phyloP scores from a whole-genome alignment of 2,113 vertebrate genomes.

The Cyprinodon variegatus region DNA sequence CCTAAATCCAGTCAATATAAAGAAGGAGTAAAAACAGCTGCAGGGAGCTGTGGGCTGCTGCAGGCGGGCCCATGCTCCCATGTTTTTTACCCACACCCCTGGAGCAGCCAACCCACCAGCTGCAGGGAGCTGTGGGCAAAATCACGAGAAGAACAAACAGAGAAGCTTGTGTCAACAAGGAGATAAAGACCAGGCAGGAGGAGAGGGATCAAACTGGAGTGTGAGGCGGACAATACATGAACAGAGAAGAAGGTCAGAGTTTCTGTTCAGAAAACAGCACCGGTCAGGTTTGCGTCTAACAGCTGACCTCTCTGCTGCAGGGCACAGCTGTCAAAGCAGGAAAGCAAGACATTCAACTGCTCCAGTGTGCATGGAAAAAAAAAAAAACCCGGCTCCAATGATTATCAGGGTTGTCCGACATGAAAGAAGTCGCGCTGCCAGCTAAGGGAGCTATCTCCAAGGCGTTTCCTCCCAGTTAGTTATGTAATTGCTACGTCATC shows the following conservation, averaged over 20 bases:
- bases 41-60: slow-evolving; percentile 9
- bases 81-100: no score
- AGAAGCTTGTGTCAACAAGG: slow-evolving; percentile 29
- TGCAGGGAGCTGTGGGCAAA: slow-evolving; percentile 4
- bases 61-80: no score
- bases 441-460: slow-evolving; percentile 16
- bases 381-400: not conserved
- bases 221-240: not conserved
- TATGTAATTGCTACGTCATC: slow-evolving; percentile 49
- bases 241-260: not conserved
- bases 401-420: slow-evolving; percentile 4
- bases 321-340: slow-evolving; percentile 47
- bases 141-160: slow-evolving; percentile 45
- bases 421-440: slow-evolving; percentile 10
- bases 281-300: slow-evolving; percentile 2
- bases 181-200: slow-evolving; percentile 23
- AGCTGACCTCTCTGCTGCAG: slow-evolving; percentile 5
- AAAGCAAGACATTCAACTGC: slow-evolving; percentile 3
- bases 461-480: slow-evolving; percentile 45
- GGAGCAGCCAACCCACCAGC: no score
- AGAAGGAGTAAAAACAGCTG: slow-evolving; percentile 1
- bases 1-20: slow-evolving; percentile 12
- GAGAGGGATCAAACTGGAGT: slow-evolving; percentile 9
- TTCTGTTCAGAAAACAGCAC: slow-evolving; percentile 3
- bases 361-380: not conserved